Conservation (phyloP, 2,888 invertebrate species). For the Drosophila eohydei region DNA sequence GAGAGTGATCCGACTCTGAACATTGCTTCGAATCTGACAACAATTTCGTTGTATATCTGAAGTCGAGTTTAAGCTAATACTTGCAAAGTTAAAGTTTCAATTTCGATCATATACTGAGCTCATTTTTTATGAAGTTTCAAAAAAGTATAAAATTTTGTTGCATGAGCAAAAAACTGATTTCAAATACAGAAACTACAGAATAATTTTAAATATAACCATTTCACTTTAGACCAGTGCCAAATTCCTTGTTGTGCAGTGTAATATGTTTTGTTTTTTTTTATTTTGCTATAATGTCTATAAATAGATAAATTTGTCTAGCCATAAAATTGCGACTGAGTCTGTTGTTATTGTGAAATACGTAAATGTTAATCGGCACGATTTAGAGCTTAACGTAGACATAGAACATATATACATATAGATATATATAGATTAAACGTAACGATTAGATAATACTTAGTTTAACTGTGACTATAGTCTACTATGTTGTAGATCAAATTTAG, state of each 20-base stretch:
- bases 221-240: background rate
- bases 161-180: background rate
- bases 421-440: background rate
- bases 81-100: too few relatives aligned
- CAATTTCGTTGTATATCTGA: too few relatives aligned
- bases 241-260: background rate
- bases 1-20: too few relatives aligned
- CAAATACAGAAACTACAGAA: background rate
- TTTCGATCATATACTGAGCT: too few relatives aligned
- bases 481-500: too few relatives aligned
- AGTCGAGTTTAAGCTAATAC: too few relatives aligned
- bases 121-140: too few relatives aligned
- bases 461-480: background rate
- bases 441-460: slow-evolving; percentile 4
- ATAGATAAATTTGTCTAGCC: slow-evolving; percentile 6
- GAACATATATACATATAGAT: background rate
- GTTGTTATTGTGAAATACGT: slow-evolving; percentile 32
- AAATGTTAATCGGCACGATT: slow-evolving; percentile 12
- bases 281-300: background rate
- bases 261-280: background rate
- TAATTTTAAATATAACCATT: background rate
- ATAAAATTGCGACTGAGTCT: background rate
- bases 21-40: too few relatives aligned
- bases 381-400: background rate
- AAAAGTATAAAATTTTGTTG: too few relatives aligned